Evolutionary conservation across 2,797 vertebrate genomes (phyloP).

Genomic region (Pseudomugil tenellus): DNA sequence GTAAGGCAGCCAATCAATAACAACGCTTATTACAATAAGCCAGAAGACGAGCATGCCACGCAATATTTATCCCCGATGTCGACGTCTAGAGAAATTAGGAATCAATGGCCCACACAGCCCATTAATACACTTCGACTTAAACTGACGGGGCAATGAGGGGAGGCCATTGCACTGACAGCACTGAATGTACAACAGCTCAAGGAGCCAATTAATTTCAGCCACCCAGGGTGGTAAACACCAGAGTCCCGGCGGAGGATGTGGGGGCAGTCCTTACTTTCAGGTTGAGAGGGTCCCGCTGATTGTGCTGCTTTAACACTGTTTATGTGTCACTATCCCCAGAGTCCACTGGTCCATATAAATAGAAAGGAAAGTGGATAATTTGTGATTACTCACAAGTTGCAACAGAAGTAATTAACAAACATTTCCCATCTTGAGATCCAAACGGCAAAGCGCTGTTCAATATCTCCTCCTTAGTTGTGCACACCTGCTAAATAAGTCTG

Average conservation of each 20-base stretch:
- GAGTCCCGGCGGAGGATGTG: conserved; percentile 44
- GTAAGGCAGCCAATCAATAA: conserved; percentile 88
- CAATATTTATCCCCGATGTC: conserved; percentile 87
- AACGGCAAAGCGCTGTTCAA: background rate
- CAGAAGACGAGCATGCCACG: conserved; percentile 81
- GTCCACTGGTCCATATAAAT: conserved; percentile 10
- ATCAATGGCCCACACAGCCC: conserved; percentile 92
- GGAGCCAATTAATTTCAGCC: conserved; percentile 76
- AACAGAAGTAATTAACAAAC: conserved; percentile 7
- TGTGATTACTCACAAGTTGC: conserved; percentile 26
- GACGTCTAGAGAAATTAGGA: conserved; percentile 90
- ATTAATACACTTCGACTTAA: conserved; percentile 89
- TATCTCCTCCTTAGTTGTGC: background rate
- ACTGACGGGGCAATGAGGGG: conserved; percentile 78
- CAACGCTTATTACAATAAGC: conserved; percentile 89
- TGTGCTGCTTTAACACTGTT: conserved; percentile 32
- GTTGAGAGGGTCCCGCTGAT: conserved; percentile 42
- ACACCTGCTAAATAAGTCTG: background rate
- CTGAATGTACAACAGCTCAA: conserved; percentile 64
- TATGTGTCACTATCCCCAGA: conserved; percentile 29
- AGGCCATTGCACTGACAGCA: conserved; percentile 56
- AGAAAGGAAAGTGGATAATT: conserved; percentile 29
- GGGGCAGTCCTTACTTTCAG: conserved; percentile 29
- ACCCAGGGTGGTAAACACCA: conserved; percentile 63
- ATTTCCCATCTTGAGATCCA: background rate